Percentiles rank a stretch among this genome's conserved stretches.
Conservation (phyloP, 2,797 vertebrate species). For the Rallus crepitans region DNA sequence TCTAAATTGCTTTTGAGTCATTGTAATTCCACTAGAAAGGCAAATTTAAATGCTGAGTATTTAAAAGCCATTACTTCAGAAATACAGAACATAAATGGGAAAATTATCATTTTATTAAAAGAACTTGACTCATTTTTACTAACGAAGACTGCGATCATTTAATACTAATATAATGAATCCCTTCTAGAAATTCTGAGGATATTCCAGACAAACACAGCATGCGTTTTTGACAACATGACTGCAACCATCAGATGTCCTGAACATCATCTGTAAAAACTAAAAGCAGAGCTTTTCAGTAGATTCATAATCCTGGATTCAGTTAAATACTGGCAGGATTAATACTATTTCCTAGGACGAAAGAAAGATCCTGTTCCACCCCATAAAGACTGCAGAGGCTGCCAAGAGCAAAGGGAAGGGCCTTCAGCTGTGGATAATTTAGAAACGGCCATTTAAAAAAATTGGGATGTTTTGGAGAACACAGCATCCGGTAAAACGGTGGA, state of each 20-base stretch:
- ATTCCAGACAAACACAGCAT: neutral
- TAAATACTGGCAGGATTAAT: conserved; percentile 42
- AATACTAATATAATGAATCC: neutral
- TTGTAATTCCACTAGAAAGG: neutral
- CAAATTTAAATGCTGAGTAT: conserved; percentile 1
- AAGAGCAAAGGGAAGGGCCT: conserved; percentile 28
- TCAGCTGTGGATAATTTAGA: conserved; percentile 57
- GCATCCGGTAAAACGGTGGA: neutral
- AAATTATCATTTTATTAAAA: conserved; percentile 45
- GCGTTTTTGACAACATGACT: neutral
- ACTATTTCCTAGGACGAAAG: neutral
- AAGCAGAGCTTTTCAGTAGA: conserved; percentile 3
- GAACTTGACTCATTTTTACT: conserved; percentile 38
- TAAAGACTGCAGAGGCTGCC: conserved; percentile 5
- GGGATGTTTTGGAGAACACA: conserved; percentile 1
- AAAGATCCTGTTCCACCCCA: conserved; percentile 30
- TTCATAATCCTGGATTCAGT: conserved; percentile 37
- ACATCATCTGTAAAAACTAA: conserved; percentile 5
- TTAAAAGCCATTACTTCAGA: conserved; percentile 19
- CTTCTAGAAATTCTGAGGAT: conserved; percentile 16
- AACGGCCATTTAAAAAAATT: neutral
- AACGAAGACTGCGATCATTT: neutral
- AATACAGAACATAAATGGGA: neutral
- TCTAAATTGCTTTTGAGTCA: neutral
- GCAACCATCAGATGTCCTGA: neutral